Percentiles rank a stretch among this genome's conserved stretches.
Conservation (phyloP, 2,888 invertebrate species). For the Lepidocyrtinus sp. region DNA sequence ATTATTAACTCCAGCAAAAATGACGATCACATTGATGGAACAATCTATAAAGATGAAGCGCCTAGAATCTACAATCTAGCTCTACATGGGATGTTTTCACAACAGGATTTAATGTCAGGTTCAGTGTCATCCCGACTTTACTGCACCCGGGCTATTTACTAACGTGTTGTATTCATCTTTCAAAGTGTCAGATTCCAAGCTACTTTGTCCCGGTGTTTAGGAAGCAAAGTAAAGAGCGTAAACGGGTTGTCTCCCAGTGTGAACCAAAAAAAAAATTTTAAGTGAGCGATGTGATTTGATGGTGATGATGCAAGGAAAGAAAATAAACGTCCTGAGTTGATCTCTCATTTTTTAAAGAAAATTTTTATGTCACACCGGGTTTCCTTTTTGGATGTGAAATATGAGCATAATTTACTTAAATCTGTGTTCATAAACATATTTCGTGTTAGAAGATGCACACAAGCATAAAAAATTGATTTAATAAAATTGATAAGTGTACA, state of each 20-base stretch:
- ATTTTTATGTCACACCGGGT: background rate
- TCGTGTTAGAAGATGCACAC: background rate
- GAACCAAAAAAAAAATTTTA: background rate
- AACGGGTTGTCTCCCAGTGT: conserved; percentile 39
- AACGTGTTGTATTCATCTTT: conserved; percentile 1
- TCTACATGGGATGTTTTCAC: conserved; percentile 33
- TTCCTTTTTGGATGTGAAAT: background rate
- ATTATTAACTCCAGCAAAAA: background rate
- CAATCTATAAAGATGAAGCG: background rate
- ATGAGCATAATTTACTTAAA: conserved; percentile 4
- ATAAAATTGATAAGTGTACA: background rate
- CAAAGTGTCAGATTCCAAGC: background rate
- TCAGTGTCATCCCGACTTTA: conserved; percentile 41
- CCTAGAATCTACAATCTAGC: background rate
- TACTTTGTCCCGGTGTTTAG: background rate
- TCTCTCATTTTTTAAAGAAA: background rate
- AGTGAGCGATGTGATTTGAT: conserved; percentile 7
- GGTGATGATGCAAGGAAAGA: background rate
- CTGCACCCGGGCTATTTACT: background rate
- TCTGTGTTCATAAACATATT: background rate
- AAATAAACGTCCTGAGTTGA: background rate
- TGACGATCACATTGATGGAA: conserved; percentile 14
- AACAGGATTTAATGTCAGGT: conserved; percentile 49
- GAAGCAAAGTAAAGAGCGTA: conserved; percentile 36
- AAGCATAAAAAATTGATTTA: background rate